Evolutionary conservation across 2,113 vertebrate genomes (phyloP).

Genomic region (Meles meles): DNA sequence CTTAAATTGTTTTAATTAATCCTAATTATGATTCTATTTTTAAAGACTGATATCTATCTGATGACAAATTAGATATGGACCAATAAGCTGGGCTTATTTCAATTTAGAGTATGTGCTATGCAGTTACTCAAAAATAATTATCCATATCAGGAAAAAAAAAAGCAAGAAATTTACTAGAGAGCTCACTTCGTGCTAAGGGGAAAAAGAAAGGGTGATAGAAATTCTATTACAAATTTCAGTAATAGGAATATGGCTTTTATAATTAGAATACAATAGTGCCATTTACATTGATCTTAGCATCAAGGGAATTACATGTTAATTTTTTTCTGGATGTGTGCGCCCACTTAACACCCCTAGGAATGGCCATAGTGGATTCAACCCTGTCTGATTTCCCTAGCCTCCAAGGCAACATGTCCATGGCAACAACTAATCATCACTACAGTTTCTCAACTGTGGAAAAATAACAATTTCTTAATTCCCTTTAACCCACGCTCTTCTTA

Average conservation of each 20-base stretch:
- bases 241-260: neutral
- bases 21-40: conserved; percentile 68
- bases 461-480: neutral
- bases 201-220: neutral
- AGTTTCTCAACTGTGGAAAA: neutral
- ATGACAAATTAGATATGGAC: conserved; percentile 60
- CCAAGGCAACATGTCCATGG: conserved; percentile 34
- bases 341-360: neutral
- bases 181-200: neutral
- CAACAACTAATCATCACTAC: neutral
- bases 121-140: conserved; percentile 46
- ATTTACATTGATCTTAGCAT: neutral
- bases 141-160: conserved; percentile 20
- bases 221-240: conserved; percentile 8
- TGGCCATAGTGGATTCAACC: neutral
- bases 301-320: neutral
- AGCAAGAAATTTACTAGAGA: neutral
- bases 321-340: neutral
- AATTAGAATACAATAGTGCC: conserved; percentile 21
- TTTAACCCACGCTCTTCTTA: neutral
- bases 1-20: conserved; percentile 73
- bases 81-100: conserved; percentile 46
- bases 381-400: neutral
- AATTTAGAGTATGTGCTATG: conserved; percentile 30
- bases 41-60: conserved; percentile 48